These are phyloP conservation scores for Crotalus horridus DNA, from an alignment of 2,113 vertebrate genomes.

Conservation along the genomic window DNA sequence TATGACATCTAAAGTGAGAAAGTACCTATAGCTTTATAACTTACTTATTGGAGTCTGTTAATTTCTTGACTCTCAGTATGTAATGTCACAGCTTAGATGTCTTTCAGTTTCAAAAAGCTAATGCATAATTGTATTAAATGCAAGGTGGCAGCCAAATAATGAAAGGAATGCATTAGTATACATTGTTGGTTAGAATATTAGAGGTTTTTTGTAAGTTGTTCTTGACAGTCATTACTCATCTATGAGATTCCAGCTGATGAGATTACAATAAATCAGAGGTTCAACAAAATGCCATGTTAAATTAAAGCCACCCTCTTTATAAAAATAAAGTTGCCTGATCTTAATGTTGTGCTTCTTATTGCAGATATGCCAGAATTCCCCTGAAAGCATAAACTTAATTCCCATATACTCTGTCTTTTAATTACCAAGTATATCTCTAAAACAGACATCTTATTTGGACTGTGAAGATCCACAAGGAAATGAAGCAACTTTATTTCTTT, in stretches of 20 bases:
- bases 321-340: neutral
- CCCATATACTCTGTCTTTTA: conserved; percentile 10
- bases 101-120: conserved; percentile 32
- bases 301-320: neutral
- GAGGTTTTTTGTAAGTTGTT: neutral
- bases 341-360: conserved; percentile 2
- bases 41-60: conserved; percentile 4
- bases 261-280: conserved; percentile 18
- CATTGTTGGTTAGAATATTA: neutral
- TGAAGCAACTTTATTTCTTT: neutral
- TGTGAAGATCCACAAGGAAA: neutral
- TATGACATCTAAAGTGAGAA: neutral
- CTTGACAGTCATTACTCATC: neutral
- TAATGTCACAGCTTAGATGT: conserved; percentile 17
- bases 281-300: neutral
- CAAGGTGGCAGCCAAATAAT: neutral
- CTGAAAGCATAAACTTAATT: neutral
- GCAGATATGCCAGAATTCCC: neutral
- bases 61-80: conserved; percentile 21
- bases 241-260: neutral
- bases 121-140: conserved; percentile 29
- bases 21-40: neutral
- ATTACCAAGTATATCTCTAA: neutral
- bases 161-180: neutral
- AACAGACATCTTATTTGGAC: neutral